These are phyloP conservation scores for Lomographa bimaculata DNA, from an alignment of 2,888 invertebrate species.

Conservation along the genomic window DNA sequence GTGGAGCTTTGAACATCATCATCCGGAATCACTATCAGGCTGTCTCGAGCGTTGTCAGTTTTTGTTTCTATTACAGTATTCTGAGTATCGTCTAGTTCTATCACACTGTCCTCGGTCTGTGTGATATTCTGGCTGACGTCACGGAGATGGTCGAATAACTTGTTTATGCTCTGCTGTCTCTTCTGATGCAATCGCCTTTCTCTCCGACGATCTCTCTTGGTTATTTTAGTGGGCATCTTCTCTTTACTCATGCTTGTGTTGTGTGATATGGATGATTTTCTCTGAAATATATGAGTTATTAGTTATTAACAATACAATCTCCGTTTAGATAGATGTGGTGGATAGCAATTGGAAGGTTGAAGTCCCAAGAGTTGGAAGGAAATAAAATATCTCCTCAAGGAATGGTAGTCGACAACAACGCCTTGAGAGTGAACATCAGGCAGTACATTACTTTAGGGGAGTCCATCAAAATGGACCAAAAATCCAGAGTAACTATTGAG, in stretches of 20 bases:
- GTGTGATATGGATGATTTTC: constrained; percentile 33
- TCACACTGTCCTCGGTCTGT: constrained; percentile 5
- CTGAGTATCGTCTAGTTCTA: constrained; percentile 19
- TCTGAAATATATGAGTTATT: constrained; percentile 38
- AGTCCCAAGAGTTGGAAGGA: too few relatives aligned
- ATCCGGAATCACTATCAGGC: constrained; percentile 15
- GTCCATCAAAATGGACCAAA: too few relatives aligned
- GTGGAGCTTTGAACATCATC: constrained; percentile 10
- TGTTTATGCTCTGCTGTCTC: constrained; percentile 16
- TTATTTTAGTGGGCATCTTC: constrained; percentile 34
- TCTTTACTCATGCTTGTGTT: constrained; percentile 26
- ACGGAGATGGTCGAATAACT: constrained; percentile 18
- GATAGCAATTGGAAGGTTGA: too few relatives aligned
- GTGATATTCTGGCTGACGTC: constrained; percentile 5
- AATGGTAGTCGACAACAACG: too few relatives aligned
- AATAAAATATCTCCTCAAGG: too few relatives aligned
- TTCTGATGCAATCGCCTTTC: constrained; percentile 7
- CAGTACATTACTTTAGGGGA: too few relatives aligned
- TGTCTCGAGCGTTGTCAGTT: neutral
- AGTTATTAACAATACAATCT: too few relatives aligned
- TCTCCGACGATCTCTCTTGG: constrained; percentile 35
- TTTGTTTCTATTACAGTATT: constrained; percentile 2
- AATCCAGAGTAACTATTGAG: too few relatives aligned
- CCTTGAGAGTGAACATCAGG: too few relatives aligned
- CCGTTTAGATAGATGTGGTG: neutral